These are phyloP conservation scores for Melanotaenia boesemani DNA, from an alignment of 2,797 vertebrate genomes.

Conservation along the genomic window DNA sequence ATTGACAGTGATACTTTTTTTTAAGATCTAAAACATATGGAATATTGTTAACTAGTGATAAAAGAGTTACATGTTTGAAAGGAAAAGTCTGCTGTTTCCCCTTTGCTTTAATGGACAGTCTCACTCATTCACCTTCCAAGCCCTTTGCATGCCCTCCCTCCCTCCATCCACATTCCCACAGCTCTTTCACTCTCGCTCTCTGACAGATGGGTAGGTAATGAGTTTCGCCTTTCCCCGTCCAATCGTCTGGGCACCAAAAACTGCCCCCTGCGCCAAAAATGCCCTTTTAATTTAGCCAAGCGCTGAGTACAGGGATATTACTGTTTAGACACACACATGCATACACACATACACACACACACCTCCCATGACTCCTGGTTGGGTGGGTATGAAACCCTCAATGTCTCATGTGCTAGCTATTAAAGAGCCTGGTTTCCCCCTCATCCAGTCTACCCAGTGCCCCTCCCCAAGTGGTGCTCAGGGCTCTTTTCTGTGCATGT, in stretches of 20 bases:
- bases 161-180: conserved; percentile 76
- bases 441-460: conserved; percentile 63
- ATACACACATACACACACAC: conserved; percentile 36
- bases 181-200: conserved; percentile 76
- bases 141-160: conserved; percentile 63
- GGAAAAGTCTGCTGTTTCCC: conserved; percentile 53
- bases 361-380: conserved; percentile 75
- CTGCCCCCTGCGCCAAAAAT: conserved; percentile 80
- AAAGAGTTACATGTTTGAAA: conserved; percentile 52
- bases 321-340: conserved; percentile 70
- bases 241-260: conserved; percentile 81
- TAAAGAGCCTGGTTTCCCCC: conserved; percentile 75
- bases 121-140: conserved; percentile 64
- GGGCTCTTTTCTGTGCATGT: conserved; percentile 76
- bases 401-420: conserved; percentile 83
- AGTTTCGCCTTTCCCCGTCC: conserved; percentile 82
- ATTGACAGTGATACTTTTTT: conserved; percentile 57
- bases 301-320: conserved; percentile 82
- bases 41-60: conserved; percentile 51
- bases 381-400: conserved; percentile 77
- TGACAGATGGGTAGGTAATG: conserved; percentile 85
- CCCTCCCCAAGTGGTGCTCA: conserved; percentile 72
- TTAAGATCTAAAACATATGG: conserved; percentile 54
- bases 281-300: conserved; percentile 85
- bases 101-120: conserved; percentile 60